Evolutionary conservation across 2,797 vertebrate genomes (phyloP), one percentile per base, ranked within the genome.

Genomic region (Sarcoramphus papa): DNA sequence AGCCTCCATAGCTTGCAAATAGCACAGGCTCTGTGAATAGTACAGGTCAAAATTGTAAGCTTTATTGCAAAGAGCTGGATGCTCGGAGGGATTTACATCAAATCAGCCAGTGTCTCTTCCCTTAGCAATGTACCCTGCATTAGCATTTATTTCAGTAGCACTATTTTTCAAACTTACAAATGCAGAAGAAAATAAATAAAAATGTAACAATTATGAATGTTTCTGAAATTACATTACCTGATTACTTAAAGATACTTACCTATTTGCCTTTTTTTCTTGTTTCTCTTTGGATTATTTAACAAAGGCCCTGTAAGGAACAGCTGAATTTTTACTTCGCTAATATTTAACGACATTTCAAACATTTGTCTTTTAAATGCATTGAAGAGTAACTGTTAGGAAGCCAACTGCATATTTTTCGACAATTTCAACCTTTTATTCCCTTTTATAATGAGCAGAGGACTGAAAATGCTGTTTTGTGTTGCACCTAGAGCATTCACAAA

Each of bases 301-400:
- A 91, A 84, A 85, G 21, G 25, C 8, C 7, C 27, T 80, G 6
- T 24, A 74, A 84, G 21, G 56, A 86, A 57, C 14, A 60, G 33
- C 7, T 70, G n/a, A 10, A 70, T 67, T 88, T 59, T 62, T 50
- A 57, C 67, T 73, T 74, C 63, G 69, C 50, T 94, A 82, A 85
- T 68, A 94, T 90, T 91, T 82, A 82, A 88, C 86, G 75, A 89
- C 27, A 70, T 56, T 88, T 88, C 63, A 95, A 88, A 86, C 27
- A 47, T n/a, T 75, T 64, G 57, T 43, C 74, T 91, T 77, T 65
- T 47, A 95, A 83, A 87, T 74, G 24, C 60, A 80, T 57, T n/a
- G 86, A 96, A 85, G 53, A 84, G 8, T 57, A 94, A 76, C 31
- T 82, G n/a, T 62, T 80, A 69, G 41, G 64, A 92, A 92, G 87